phyloP scores from a whole-genome alignment of 2,888 invertebrate species.

The Megaustenia siamemsis region DNA sequence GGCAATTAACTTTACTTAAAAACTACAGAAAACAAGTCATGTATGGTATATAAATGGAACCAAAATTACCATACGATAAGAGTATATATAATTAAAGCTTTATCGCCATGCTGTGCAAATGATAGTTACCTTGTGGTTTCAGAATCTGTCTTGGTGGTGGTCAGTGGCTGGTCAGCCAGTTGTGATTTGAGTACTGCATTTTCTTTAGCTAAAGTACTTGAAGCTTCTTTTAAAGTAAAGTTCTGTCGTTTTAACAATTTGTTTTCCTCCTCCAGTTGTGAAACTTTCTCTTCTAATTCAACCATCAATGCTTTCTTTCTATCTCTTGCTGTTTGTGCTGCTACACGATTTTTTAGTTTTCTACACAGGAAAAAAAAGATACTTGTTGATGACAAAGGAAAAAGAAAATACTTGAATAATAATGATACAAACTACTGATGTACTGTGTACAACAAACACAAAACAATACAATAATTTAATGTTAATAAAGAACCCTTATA shows the following conservation, averaged over 20 bases:
- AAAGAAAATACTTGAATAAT: background rate
- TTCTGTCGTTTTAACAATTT: constrained; percentile 74
- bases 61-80: too few species aligned
- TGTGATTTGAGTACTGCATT: constrained; percentile 41
- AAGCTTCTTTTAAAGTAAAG: constrained; percentile 42
- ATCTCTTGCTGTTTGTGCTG: constrained; percentile 97
- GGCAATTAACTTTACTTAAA: too few species aligned
- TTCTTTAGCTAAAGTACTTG: constrained; percentile 28
- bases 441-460: background rate
- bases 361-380: constrained; percentile 82
- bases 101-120: too few species aligned
- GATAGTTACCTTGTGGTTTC: constrained; percentile 74
- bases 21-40: too few species aligned
- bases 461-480: too few species aligned
- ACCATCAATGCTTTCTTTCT: constrained; percentile 96
- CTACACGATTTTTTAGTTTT: constrained; percentile 96
- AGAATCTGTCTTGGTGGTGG: constrained; percentile 67
- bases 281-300: constrained; percentile 87
- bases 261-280: constrained; percentile 80
- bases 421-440: background rate
- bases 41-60: too few species aligned
- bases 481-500: too few species aligned
- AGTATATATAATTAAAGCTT: too few species aligned
- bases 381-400: too few species aligned
- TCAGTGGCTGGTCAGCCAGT: constrained; percentile 29